A percentile compares a stretch with the other conserved stretches of the same genome.
Evolutionary conservation across 2,113 vertebrate species (phyloP).

Genomic region (Rhabdornis inornatus): DNA sequence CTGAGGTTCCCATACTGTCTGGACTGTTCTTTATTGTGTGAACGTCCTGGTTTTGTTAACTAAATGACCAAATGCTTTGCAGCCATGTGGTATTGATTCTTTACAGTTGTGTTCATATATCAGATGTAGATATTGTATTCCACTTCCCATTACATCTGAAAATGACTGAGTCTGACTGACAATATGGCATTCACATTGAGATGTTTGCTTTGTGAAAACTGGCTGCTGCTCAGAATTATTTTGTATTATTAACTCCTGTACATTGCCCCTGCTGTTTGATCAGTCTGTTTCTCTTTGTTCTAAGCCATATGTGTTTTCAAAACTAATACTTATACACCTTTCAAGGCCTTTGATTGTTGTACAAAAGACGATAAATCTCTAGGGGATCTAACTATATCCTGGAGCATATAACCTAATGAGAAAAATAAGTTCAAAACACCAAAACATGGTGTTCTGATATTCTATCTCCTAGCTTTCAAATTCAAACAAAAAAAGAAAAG

Average conservation of each 20-base stretch:
- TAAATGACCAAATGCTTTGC: slow-evolving; percentile 20
- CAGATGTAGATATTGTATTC: slow-evolving; percentile 68
- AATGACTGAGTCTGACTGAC: slow-evolving; percentile 61
- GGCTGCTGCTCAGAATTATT: slow-evolving; percentile 54
- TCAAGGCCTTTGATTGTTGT: slow-evolving; percentile 36
- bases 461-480: slow-evolving; percentile 42
- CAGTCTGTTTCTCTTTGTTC: slow-evolving; percentile 59
- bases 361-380: slow-evolving; percentile 54
- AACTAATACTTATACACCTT: slow-evolving; percentile 56
- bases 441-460: slow-evolving; percentile 50
- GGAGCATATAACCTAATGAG: slow-evolving; percentile 53
- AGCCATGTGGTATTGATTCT: slow-evolving; percentile 67
- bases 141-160: slow-evolving; percentile 65
- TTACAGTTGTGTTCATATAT: slow-evolving; percentile 66
- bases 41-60: not conserved
- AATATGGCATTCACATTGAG: slow-evolving; percentile 64
- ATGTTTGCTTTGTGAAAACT: slow-evolving; percentile 56
- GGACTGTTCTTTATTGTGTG: slow-evolving; percentile 12
- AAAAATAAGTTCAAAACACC: slow-evolving; percentile 48
- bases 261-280: slow-evolving; percentile 54
- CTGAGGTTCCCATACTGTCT: slow-evolving; percentile 17
- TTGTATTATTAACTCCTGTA: slow-evolving; percentile 62
- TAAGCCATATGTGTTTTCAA: slow-evolving; percentile 62
- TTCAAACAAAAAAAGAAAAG: not conserved
- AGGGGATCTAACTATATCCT: slow-evolving; percentile 44